These are phyloP conservation scores for Drosophila subobscura DNA, from an alignment of 1,140 invertebrate species.

Conservation along the genomic window DNA sequence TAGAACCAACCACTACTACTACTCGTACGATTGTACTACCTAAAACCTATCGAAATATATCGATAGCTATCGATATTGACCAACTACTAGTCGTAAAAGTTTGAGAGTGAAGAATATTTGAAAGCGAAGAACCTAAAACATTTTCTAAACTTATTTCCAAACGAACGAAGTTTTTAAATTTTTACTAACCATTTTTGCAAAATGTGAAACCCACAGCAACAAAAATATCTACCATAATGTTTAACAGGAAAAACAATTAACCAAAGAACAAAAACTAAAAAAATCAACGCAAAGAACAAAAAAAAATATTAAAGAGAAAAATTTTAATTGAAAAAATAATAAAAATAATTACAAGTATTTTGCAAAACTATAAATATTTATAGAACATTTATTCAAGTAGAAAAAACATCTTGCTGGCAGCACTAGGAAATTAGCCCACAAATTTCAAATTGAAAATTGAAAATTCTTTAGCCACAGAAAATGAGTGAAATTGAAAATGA, in stretches of 20 bases:
- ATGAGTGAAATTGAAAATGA: slow-evolving; percentile 60
- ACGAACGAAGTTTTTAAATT: slow-evolving; percentile 68
- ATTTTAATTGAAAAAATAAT: slow-evolving; percentile 69
- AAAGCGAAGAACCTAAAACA: slow-evolving; percentile 49
- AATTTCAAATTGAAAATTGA: slow-evolving; percentile 25
- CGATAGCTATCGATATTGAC: slow-evolving; percentile 11
- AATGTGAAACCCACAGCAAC: slow-evolving; percentile 57
- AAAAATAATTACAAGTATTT: slow-evolving; percentile 80
- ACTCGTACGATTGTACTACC: slow-evolving; percentile 12
- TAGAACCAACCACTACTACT: slow-evolving; percentile 47
- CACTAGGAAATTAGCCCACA: slow-evolving; percentile 15
- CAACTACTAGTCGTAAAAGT: slow-evolving; percentile 75
- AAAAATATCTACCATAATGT: slow-evolving; percentile 62
- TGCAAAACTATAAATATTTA: slow-evolving; percentile 75
- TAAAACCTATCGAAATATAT: slow-evolving; percentile 44
- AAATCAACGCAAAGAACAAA: slow-evolving; percentile 30
- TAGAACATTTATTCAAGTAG: slow-evolving; percentile 71
- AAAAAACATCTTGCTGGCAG: slow-evolving; percentile 43
- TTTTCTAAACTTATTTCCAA: slow-evolving; percentile 43
- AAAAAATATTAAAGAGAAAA: slow-evolving; percentile 42
- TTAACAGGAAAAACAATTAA: slow-evolving; percentile 56
- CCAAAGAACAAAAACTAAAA: slow-evolving; percentile 23
- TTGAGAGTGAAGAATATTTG: slow-evolving; percentile 69
- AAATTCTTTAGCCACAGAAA: slow-evolving; percentile 16
- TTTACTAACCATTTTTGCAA: slow-evolving; percentile 71